A percentile compares a stretch with the other conserved stretches of the same genome.
Evolutionary conservation across 2,113 vertebrate species (phyloP).

Genomic region (Sceloporus undulatus): DNA sequence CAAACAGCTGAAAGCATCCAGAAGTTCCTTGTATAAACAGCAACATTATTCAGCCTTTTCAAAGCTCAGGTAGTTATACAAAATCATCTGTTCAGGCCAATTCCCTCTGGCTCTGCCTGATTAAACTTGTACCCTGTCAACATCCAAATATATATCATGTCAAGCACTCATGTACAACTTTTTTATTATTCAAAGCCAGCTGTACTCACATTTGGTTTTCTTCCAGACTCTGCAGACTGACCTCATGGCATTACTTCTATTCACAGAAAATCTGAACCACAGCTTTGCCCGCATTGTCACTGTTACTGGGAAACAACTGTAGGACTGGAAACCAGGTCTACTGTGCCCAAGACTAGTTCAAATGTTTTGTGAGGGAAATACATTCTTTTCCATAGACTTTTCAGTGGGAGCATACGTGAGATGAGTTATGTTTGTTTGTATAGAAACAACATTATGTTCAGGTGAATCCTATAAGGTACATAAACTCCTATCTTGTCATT

Average conservation of each 20-base stretch:
- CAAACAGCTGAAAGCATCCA: neutral
- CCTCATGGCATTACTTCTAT: neutral
- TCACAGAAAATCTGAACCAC: neutral
- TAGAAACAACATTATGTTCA: neutral
- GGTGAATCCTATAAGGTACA: neutral
- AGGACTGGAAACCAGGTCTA: constrained; percentile 1
- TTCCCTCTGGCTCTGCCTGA: neutral
- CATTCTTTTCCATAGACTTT: neutral
- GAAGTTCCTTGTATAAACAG: neutral
- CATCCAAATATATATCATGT: neutral
- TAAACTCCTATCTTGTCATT: neutral
- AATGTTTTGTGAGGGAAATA: neutral
- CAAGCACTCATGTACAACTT: neutral
- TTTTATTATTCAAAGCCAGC: constrained; percentile 1
- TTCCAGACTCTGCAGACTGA: neutral
- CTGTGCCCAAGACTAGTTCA: neutral
- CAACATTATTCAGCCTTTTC: neutral
- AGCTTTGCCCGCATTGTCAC: constrained; percentile 1
- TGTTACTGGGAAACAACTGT: neutral
- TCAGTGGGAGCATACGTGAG: no score
- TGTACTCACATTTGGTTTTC: constrained; percentile 3
- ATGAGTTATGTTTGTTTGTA: neutral
- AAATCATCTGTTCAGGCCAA: neutral
- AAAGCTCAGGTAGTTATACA: constrained; percentile 18
- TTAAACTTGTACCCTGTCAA: neutral